Conservation (phyloP, 2,113 vertebrate species). For the Pipa parva region DNA sequence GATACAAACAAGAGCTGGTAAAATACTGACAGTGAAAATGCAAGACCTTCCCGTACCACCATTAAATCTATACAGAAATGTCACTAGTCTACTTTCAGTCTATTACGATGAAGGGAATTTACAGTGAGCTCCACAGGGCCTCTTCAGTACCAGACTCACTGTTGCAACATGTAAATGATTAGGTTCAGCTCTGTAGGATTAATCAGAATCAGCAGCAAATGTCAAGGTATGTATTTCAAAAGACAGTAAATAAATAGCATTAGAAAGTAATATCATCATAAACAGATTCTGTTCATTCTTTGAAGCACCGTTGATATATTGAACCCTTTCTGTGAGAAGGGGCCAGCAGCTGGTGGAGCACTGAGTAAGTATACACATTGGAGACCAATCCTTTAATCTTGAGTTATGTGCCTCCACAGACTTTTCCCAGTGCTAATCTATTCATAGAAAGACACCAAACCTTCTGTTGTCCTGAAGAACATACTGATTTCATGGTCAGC, state of each 20-base stretch:
- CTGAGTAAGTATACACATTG: not conserved
- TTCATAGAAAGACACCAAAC: not conserved
- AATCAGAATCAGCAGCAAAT: not conserved
- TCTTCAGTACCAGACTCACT: not conserved
- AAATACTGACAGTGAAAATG: slow-evolving; percentile 27
- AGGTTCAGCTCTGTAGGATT: not conserved
- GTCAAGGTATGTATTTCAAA: slow-evolving; percentile 13
- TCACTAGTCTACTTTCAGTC: slow-evolving; percentile 19
- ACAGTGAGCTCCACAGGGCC: no score
- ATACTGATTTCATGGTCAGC: slow-evolving; percentile 7
- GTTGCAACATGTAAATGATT: no score
- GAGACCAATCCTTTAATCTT: not conserved
- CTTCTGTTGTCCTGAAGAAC: slow-evolving; percentile 5
- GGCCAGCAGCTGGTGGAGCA: slow-evolving; percentile 1
- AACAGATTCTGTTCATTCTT: slow-evolving; percentile 25
- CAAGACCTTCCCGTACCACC: not conserved
- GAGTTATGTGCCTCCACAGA: not conserved
- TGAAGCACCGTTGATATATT: slow-evolving; percentile 14
- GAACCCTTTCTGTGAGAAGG: slow-evolving; percentile 15
- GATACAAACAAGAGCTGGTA: not conserved
- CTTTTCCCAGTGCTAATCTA: slow-evolving; percentile 9
- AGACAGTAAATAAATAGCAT: slow-evolving; percentile 28
- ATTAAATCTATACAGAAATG: not conserved
- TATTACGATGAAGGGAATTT: slow-evolving; percentile 1
- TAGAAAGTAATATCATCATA: slow-evolving; percentile 14